Percentiles rank a stretch among this genome's conserved stretches.
These are phyloP conservation scores for Thamnaconus septentrionalis DNA, from an alignment of 2,113 vertebrate species.

Conservation along the genomic window DNA sequence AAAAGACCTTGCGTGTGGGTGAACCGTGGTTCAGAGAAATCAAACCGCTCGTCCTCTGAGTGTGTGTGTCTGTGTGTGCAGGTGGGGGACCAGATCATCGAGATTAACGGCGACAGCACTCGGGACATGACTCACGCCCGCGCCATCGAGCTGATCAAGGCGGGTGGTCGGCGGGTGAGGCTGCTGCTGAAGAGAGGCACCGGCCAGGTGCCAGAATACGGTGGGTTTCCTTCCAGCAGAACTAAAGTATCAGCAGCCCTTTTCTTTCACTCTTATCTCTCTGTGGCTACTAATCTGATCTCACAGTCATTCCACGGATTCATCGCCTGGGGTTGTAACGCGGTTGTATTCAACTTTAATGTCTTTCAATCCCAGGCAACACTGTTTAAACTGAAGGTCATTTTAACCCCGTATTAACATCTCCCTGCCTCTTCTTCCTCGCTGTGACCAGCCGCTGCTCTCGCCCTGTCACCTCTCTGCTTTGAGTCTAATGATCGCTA, in stretches of 20 bases:
- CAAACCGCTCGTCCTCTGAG: conserved; percentile 4
- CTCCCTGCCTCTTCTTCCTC: conserved; percentile 24
- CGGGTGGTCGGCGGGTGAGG: conserved; percentile 91
- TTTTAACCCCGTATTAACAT: conserved; percentile 51
- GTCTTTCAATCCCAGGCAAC: conserved; percentile 7
- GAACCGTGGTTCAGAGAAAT: conserved; percentile 29
- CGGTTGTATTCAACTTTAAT: conserved; percentile 25
- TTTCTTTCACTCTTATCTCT: conserved; percentile 6
- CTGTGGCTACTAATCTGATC: background rate
- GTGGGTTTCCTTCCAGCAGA: conserved; percentile 76
- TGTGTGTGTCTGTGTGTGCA: conserved; percentile 54
- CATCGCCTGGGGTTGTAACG: conserved; percentile 10
- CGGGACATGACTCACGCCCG: conserved; percentile 98
- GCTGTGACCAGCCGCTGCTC: conserved; percentile 16
- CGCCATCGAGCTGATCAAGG: conserved; percentile 98
- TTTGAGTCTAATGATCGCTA: conserved; percentile 97
- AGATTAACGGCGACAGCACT: conserved; percentile 99
- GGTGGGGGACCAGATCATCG: conserved; percentile 99
- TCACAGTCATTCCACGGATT: conserved; percentile 13
- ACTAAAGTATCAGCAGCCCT: background rate
- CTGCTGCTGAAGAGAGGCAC: conserved; percentile 95
- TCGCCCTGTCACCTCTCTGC: conserved; percentile 84
- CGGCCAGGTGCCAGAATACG: conserved; percentile 97
- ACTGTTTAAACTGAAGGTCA: conserved; percentile 18
- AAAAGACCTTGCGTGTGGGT: background rate